Conservation (phyloP, 2,888 invertebrate genomes). For the Pristionchus japonicus region DNA sequence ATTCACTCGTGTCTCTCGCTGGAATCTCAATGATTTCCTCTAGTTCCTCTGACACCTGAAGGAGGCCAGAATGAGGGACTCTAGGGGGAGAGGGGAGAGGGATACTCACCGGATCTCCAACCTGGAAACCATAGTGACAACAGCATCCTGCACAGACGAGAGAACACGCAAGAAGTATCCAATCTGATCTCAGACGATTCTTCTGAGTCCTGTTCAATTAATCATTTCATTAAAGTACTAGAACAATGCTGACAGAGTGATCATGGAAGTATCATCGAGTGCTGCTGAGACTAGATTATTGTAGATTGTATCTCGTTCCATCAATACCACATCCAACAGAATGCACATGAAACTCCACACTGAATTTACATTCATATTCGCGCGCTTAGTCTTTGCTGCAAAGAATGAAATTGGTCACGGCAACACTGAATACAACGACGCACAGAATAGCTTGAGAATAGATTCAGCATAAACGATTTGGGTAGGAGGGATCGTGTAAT, state of each 20-base stretch:
- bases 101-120: slow-evolving; percentile 36
- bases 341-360: slow-evolving; percentile 39
- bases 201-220: neutral
- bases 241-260: neutral
- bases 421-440: neutral
- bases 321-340: slow-evolving; percentile 37
- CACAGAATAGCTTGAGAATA: slow-evolving; percentile 23
- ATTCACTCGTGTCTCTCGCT: slow-evolving; percentile 18
- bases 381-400: neutral
- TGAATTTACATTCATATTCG: neutral
- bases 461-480: slow-evolving; percentile 44
- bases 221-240: neutral
- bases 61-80: neutral
- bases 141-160: slow-evolving; percentile 29
- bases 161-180: slow-evolving; percentile 11
- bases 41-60: slow-evolving; percentile 13
- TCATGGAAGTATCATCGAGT: neutral
- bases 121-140: slow-evolving; percentile 40
- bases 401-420: neutral
- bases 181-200: slow-evolving; percentile 29
- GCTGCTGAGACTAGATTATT: neutral
- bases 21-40: slow-evolving; percentile 6
- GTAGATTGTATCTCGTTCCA: slow-evolving; percentile 33
- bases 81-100: neutral
- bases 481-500: neutral